These are phyloP conservation scores for Pseudanteris insignis DNA, from an alignment of 2,888 invertebrate genomes.

Conservation along the genomic window DNA sequence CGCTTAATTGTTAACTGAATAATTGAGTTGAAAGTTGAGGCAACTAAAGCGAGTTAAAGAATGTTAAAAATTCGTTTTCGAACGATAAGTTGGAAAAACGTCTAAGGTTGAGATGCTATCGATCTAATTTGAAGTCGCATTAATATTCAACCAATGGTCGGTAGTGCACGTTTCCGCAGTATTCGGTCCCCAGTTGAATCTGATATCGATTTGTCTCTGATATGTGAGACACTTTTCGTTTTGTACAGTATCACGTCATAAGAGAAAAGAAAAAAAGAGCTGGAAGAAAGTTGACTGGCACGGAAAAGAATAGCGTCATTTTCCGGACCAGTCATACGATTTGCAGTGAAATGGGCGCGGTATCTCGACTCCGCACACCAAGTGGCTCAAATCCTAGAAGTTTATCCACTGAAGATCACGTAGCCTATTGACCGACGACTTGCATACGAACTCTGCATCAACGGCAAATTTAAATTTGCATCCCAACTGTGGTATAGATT, in stretches of 20 bases:
- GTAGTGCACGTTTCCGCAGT: constrained; percentile 12
- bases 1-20: no score
- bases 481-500: constrained; percentile 27
- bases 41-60: no score
- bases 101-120: constrained; percentile 21
- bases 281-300: no score
- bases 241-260: no score
- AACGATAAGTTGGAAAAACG: constrained; percentile 18
- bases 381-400: constrained; percentile 24
- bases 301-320: no score
- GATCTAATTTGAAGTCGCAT: constrained; percentile 29
- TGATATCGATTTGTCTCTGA: constrained; percentile 22
- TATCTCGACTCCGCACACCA: constrained; percentile 15
- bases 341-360: constrained; percentile 4
- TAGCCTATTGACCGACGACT: constrained; percentile 46
- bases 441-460: constrained; percentile 47
- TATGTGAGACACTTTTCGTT: constrained; percentile 25
- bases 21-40: no score
- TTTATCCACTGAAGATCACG: constrained; percentile 48
- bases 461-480: constrained; percentile 42
- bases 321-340: no score
- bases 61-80: no score
- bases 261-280: no score
- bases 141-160: constrained; percentile 34
- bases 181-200: constrained; percentile 1